Evolutionary conservation across 2,888 invertebrate species (phyloP), one percentile per base, ranked within the genome.

Genomic region (Eilema depressum): DNA sequence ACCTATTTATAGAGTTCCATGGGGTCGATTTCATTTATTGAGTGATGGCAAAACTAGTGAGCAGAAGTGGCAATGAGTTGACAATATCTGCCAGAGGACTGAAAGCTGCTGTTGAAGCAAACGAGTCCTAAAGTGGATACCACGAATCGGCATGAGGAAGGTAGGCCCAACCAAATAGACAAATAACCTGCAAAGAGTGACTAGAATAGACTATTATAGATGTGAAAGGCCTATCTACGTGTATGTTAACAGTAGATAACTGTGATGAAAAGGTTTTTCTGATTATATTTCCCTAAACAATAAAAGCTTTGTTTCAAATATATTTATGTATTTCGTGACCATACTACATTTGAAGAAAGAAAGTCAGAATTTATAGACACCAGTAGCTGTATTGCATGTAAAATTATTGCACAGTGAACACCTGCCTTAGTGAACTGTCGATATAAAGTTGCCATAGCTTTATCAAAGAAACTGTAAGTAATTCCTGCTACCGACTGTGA

Each of bases 401-500:
- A 28, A 23, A 30, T 23, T 25, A 57, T 57, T 59, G 12, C 59
- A 33, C 10, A 37, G 57, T 57, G 63, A 28, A 37, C 56, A 69
- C 59, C 25, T 0, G 57, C 41, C 26, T 69, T 65, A 66, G 23
- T 60, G 59, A 68, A 59, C 71, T 70, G 62, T 70, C 63, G 28
- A 30, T 57, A 72, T 71, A 73, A 74, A 71, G 59, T 73, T 66
- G 57, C 63, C 62, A 73, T 66, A 71, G 70, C 77, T 17, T 77
- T 81, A 75, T 79, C 79, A 70, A 79, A 75, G 68, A 73, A 73
- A 74, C 71, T 75, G 69, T 64, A 70, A 64, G 68, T 41, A 81
- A 72, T 81, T 81, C 74, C 37, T 3, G 75, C 79, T 81, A 79
- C 80, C 53, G 64, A 74, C 61, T 61, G 63, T 63, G 72, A 78